Evolutionary conservation across 2,797 vertebrate species (phyloP).

Genomic region (Pipistrellus kuhlii): DNA sequence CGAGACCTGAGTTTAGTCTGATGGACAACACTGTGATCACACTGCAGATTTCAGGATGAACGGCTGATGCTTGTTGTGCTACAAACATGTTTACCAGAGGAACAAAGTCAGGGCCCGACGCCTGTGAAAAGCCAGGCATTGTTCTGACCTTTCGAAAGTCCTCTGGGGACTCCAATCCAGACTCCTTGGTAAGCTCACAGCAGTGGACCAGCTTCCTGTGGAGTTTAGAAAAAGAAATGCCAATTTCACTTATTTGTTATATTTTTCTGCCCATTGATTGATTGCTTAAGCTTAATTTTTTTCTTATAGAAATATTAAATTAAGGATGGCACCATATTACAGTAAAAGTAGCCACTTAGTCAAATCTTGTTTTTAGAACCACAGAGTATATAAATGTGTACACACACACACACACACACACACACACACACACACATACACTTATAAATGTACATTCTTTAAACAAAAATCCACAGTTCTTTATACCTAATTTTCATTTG

Average conservation of each 20-base stretch:
- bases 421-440: neutral
- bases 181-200: neutral
- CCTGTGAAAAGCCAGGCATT: neutral
- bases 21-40: neutral
- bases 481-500: constrained; percentile 49
- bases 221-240: constrained; percentile 5
- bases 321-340: neutral
- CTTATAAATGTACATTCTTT: neutral
- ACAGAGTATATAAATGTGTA: fast-evolving
- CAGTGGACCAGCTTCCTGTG: neutral
- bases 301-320: constrained; percentile 26
- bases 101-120: neutral
- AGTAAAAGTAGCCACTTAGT: constrained; percentile 36
- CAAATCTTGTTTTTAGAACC: constrained; percentile 28
- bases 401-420: neutral
- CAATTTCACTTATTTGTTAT: constrained; percentile 18
- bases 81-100: neutral
- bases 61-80: neutral
- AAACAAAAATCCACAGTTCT: constrained; percentile 48
- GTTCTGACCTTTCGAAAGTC: constrained; percentile 43
- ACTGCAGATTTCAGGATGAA: neutral
- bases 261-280: constrained; percentile 21
- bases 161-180: neutral
- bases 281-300: neutral
- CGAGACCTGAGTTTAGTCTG: neutral